Base-by-base conservation (phyloP, 2,113 vertebrate species). In the Archilochus colubris region DNA sequence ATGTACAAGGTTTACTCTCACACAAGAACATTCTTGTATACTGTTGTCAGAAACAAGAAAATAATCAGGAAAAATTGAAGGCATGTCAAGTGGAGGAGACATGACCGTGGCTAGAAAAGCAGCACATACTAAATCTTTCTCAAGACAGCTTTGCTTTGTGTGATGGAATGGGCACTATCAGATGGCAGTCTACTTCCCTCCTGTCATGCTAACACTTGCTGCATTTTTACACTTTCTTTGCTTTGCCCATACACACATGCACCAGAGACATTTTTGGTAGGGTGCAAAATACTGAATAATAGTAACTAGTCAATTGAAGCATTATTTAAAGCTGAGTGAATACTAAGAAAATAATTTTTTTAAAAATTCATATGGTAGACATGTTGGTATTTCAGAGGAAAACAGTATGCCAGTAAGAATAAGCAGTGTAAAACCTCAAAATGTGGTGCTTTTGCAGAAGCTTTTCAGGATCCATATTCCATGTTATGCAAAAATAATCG, bases 61-160 rank as follows among this genome's bases (percentile, higher is more conserved):
- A 55, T 30, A 61, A 70, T 40, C 30, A 53, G 68, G 63, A 72
- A 90, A 91, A 88, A 76, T 9, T 66, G 28, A 83, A 68, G 58
- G 58, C 43, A 23, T 43, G 48, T 88, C 83, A 23, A 78, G 59
- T 43, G 81, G 50, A 77, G 83, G 74, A 88, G 58, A n/a, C 58
- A 15, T 58, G 53, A 43, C 62, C 73, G 9, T 33, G 36, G 31
- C 3, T 81, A 53, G 74, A 46, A 76, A 90, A 76, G 79, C 18
- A 84, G 66, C 69, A 68, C 30, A 2, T 58, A 12, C 9, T 4
- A 61, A 79, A 62, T 70, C 40, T 36, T 70, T 88, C 69, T 95
- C 64, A 44, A 63, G 83, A 43, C 79, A 91, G 83, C 79, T 88
- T 93, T 95, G 91, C 91, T 90, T 75, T 93, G 78, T 87, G 78